Evolutionary conservation across 2,797 vertebrate species (phyloP).

Genomic region (Hydrocynus forskahlii): DNA sequence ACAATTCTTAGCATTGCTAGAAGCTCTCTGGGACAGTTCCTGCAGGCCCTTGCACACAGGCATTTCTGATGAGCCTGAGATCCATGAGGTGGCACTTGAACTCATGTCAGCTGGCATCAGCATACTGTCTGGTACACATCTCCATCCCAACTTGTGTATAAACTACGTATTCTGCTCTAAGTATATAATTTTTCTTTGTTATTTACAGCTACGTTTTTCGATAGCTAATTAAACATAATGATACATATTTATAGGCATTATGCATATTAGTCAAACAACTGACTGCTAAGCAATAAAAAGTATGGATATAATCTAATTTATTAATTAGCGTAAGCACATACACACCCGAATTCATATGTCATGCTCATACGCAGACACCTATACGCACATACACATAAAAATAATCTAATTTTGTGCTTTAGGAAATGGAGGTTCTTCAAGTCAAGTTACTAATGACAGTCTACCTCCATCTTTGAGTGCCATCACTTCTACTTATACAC

Average conservation of each 20-base stretch:
- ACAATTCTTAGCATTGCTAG: conserved; percentile 86
- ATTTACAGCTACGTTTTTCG: too few relatives aligned
- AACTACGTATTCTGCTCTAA: too few relatives aligned
- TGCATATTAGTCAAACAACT: too few relatives aligned
- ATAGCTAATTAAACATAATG: too few relatives aligned
- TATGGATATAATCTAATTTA: background rate
- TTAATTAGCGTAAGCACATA: background rate
- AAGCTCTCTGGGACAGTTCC: conserved; percentile 83
- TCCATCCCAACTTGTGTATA: too few relatives aligned
- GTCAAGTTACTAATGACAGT: conserved; percentile 49
- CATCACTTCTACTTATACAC: conserved; percentile 33
- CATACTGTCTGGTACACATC: conserved; percentile 83
- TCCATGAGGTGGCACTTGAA: conserved; percentile 83
- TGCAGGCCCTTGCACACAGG: conserved; percentile 72
- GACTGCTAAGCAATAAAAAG: too few relatives aligned
- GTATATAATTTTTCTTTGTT: too few relatives aligned
- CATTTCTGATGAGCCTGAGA: conserved; percentile 78
- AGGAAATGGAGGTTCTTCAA: conserved; percentile 61
- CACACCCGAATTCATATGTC: background rate
- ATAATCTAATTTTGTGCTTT: conserved; percentile 22
- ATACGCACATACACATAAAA: background rate
- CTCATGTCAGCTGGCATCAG: conserved; percentile 87
- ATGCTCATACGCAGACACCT: background rate
- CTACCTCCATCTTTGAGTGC: conserved; percentile 53
- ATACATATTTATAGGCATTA: too few relatives aligned